Evolutionary conservation across 2,888 invertebrate species (phyloP).

Genomic region (Drosophila paucipuncta): DNA sequence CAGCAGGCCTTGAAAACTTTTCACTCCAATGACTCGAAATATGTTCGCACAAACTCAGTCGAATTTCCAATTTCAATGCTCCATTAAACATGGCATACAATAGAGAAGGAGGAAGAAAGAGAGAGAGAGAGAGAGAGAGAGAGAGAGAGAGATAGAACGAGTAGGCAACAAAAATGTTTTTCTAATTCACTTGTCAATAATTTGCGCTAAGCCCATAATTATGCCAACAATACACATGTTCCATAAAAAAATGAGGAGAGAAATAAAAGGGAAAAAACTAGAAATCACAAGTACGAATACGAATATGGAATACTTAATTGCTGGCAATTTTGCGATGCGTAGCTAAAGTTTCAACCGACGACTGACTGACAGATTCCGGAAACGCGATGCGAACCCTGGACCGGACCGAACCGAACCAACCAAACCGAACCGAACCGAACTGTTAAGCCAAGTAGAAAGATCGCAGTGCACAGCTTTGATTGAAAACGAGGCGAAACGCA

Average conservation of each 20-base stretch:
- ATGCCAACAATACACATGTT: constrained; percentile 70
- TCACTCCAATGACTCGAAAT: constrained; percentile 36
- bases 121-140: background rate
- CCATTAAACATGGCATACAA: constrained; percentile 48
- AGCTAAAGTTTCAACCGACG: constrained; percentile 49
- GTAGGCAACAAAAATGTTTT: constrained; percentile 56
- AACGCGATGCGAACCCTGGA: constrained; percentile 31
- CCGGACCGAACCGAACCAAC: background rate
- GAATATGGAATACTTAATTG: constrained; percentile 65
- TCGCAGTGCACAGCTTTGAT: constrained; percentile 69
- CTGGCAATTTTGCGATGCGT: constrained; percentile 70
- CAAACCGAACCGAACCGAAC: constrained; percentile 20
- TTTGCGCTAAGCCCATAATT: constrained; percentile 75
- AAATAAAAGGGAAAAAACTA: constrained; percentile 38
- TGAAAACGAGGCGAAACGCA: constrained; percentile 48
- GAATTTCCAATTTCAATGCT: constrained; percentile 57
- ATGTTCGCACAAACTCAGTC: constrained; percentile 44
- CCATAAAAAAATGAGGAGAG: constrained; percentile 23
- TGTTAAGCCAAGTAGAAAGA: constrained; percentile 74
- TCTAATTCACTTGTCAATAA: constrained; percentile 80
- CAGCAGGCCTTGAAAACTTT: constrained; percentile 24
- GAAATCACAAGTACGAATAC: constrained; percentile 28
- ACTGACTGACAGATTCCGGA: constrained; percentile 66
- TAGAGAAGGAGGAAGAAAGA: background rate
- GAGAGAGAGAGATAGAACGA: background rate